Evolutionary conservation across 2,113 vertebrate genomes (phyloP).

Genomic region (Aviceda subcristata): DNA sequence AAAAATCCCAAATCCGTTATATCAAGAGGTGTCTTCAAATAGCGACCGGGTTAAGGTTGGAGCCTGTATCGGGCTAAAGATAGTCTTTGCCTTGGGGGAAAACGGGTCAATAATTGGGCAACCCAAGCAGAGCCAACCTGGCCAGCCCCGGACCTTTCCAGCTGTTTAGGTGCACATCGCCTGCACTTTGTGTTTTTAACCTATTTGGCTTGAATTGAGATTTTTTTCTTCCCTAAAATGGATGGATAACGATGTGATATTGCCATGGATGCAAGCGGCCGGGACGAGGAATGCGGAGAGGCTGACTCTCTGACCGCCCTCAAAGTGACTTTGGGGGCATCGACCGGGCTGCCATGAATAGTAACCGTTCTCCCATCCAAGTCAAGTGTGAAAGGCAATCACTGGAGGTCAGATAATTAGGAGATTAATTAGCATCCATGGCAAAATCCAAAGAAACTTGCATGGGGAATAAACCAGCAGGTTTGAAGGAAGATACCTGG

Average conservation of each 20-base stretch:
- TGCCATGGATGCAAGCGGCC: not conserved
- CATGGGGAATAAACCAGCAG: not conserved
- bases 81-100: not conserved
- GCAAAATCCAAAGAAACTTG: not conserved
- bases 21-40: not conserved
- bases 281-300: not conserved
- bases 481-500: not conserved
- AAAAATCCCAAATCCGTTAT: not conserved
- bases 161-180: not conserved
- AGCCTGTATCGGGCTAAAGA: not conserved
- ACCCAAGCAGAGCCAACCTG: not conserved
- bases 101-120: not conserved
- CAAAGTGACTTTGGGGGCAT: slow-evolving; percentile 67
- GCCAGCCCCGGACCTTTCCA: not conserved
- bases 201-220: not conserved
- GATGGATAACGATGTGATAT: not conserved
- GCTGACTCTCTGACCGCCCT: not conserved
- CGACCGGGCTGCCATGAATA: slow-evolving; percentile 43
- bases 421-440: not conserved
- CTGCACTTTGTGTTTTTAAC: fast-evolving
- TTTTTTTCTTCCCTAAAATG: not conserved
- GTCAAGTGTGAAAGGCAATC: slow-evolving; percentile 70
- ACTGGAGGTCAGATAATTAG: slow-evolving; percentile 42
- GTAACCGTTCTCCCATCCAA: not conserved
- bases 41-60: not conserved